Evolutionary conservation across 2,797 vertebrate genomes (phyloP).

Genomic region (Ataeniobius toweri): DNA sequence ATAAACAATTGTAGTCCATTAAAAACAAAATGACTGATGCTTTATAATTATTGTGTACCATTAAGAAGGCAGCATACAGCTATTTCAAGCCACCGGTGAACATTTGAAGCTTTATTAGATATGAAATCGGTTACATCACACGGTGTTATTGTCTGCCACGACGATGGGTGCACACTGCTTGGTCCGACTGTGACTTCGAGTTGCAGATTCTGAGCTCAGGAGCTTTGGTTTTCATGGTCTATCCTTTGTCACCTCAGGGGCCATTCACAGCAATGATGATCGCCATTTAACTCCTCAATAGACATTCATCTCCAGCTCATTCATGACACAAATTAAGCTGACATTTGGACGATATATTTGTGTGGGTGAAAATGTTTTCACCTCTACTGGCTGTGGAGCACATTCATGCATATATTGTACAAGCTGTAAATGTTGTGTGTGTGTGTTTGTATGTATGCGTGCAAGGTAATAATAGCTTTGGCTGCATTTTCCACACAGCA

Average conservation of each 20-base stretch:
- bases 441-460: conserved; percentile 18
- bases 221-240: conserved; percentile 48
- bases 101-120: not conserved
- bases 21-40: not conserved
- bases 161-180: not conserved
- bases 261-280: conserved; percentile 56
- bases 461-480: conserved; percentile 63
- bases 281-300: conserved; percentile 49
- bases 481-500: conserved; percentile 71
- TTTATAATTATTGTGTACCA: not conserved
- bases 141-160: not conserved
- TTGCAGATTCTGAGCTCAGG: conserved; percentile 33
- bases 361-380: conserved; percentile 32
- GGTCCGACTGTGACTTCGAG: conserved; percentile 24
- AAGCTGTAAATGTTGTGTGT: conserved; percentile 16
- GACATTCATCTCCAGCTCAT: conserved; percentile 58
- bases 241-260: conserved; percentile 53
- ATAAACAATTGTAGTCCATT: too few relatives aligned
- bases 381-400: conserved; percentile 17
- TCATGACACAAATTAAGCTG: conserved; percentile 45
- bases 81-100: not conserved
- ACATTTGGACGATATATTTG: conserved; percentile 35
- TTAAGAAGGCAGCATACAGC: not conserved
- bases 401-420: conserved; percentile 21
- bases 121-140: not conserved